Conservation (phyloP, 2,113 vertebrate genomes). For the Actenoides lindsayi region DNA sequence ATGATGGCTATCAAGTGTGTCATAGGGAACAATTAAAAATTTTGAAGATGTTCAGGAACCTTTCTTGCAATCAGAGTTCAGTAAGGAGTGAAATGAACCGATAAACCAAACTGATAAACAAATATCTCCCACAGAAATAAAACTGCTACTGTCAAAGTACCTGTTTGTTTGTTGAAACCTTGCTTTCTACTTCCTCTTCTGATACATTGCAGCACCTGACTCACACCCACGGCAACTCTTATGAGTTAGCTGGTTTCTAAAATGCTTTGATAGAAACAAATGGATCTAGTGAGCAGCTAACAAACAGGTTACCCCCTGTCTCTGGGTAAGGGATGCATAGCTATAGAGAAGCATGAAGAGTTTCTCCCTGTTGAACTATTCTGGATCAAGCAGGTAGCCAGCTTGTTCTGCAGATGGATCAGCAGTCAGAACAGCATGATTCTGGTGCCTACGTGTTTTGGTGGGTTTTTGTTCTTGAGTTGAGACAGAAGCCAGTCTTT, state of each 20-base stretch:
- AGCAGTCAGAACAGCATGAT: not conserved
- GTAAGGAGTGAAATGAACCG: constrained; percentile 21
- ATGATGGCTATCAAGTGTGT: constrained; percentile 49
- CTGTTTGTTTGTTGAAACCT: not conserved
- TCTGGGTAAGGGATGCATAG: not conserved
- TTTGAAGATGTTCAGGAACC: constrained; percentile 18
- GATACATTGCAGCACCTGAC: not conserved
- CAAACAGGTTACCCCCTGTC: constrained; percentile 16
- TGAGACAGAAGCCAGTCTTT: constrained; percentile 3
- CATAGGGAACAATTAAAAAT: not conserved
- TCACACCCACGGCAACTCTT: not conserved
- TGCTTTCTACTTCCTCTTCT: not conserved
- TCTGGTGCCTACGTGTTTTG: constrained; percentile 12
- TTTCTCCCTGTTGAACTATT: not conserved
- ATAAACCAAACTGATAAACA: not conserved
- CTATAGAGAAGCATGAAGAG: not conserved
- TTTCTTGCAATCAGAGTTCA: not conserved
- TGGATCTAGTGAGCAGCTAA: not conserved
- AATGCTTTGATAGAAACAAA: constrained; percentile 41
- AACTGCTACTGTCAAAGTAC: not conserved
- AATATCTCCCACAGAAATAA: not conserved
- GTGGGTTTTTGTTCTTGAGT: not conserved
- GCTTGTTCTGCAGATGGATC: constrained; percentile 48
- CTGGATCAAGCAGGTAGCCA: not conserved
- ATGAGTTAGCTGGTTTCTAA: not conserved